Base-by-base conservation (phyloP, 2,797 vertebrate species). In the Lepilemur ruficaudatus region DNA sequence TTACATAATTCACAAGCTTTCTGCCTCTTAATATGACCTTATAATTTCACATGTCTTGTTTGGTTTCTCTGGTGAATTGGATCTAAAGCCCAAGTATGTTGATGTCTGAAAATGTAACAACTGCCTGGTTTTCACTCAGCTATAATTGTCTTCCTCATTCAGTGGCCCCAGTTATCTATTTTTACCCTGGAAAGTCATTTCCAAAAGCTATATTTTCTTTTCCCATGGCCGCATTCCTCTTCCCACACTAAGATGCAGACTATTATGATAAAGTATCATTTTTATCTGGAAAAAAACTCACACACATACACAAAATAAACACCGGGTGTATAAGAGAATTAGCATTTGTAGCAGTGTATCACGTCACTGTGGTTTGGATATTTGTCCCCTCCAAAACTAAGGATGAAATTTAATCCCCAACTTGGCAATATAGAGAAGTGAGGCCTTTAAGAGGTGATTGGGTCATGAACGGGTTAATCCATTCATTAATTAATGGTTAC, bases 271-370 rank as follows among this genome's bases (percentile, higher is more conserved):
- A 79, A 25, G n/a, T 38, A 25, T 55, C n/a, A 78, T 52, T 55
- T 75, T 78, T 55, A 78, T 55, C n/a, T 35, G 67, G 35, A 25
- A 79, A 78, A 55, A 55, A 17, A n/a, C 22, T 98, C 97, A 94
- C 84, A 94, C 73, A 20, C 78, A 4, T 75, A 73, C 30, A 17
- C 70, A 89, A 85, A 65, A 14, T 46, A 55, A 50, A 84, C 59
- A 88, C 63, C n/a, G 32, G 95, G 73, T 94, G 93, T 79, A 91
- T 83, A 80, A 93, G 95, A 91, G 91, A 96, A 79, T 78, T 80
- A 96, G 87, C 7, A 0, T 96, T 97, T 55, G 69, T 92, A 97
- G 89, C 76, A 96, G n/a, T 63, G 97, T 97, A 59, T 91, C 93
- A n/a, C 97, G 13, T 79, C 35, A 32, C 48, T 55, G 23, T 55